A percentile compares a stretch with the other conserved stretches of the same genome.
phyloP scores from a whole-genome alignment of 2,888 invertebrate genomes.

The Tetranychus truncatus region DNA sequence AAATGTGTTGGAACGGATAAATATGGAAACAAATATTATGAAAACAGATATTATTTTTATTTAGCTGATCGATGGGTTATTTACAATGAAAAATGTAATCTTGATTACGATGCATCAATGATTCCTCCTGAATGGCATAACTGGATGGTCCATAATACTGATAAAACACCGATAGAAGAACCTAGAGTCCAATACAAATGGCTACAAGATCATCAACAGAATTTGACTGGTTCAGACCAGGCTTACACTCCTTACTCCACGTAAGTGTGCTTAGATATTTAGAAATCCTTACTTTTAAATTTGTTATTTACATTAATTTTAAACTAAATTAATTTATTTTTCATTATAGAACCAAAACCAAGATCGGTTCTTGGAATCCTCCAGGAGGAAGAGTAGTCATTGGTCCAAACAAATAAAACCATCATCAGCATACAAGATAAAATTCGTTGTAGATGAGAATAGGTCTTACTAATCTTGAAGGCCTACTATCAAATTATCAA shows the following conservation, averaged over 20 bases:
- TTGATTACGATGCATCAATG: conserved; percentile 64
- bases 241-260: conserved; percentile 84
- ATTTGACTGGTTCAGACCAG: conserved; percentile 56
- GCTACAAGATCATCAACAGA: conserved; percentile 67
- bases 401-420: background rate
- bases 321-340: too few relatives aligned
- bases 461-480: too few relatives aligned
- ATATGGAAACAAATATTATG: conserved; percentile 79
- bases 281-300: too few relatives aligned
- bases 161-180: conserved; percentile 52
- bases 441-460: too few relatives aligned
- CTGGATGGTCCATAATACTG: conserved; percentile 88
- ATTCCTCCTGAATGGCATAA: conserved; percentile 88
- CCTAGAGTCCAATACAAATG: conserved; percentile 55
- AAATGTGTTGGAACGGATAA: conserved; percentile 64
- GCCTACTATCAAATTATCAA: too few relatives aligned
- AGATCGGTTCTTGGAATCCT: background rate
- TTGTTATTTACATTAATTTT: too few relatives aligned
- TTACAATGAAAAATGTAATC: conserved; percentile 53
- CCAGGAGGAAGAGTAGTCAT: background rate
- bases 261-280: background rate
- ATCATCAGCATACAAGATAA: background rate
- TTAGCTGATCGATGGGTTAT: conserved; percentile 88
- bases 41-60: conserved; percentile 71
- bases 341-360: background rate